These are phyloP conservation scores for Caenorhabditis inopinata DNA, from an alignment of 1,140 invertebrate species.

Conservation along the genomic window DNA sequence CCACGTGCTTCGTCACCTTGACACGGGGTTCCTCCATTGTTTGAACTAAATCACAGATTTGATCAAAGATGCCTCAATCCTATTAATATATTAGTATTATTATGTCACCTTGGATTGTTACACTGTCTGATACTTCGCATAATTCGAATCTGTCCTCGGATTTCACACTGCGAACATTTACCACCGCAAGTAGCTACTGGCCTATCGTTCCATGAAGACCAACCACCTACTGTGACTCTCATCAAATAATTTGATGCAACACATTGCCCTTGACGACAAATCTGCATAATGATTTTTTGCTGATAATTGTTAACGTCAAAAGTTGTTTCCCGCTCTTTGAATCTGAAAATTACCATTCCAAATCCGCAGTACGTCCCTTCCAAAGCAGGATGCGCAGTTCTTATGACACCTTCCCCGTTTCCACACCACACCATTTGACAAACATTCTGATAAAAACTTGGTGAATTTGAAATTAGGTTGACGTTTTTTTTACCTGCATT, in stretches of 20 bases:
- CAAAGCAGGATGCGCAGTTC: constrained; percentile 51
- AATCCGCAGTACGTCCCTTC: constrained; percentile 53
- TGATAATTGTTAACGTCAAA: not conserved
- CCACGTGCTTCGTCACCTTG: constrained; percentile 38
- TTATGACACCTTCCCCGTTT: constrained; percentile 51
- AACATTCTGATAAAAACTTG: constrained; percentile 46
- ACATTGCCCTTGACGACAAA: constrained; percentile 45
- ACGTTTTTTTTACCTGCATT: not conserved
- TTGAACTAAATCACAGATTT: constrained; percentile 35
- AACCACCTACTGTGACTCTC: constrained; percentile 24
- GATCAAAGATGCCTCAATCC: not conserved
- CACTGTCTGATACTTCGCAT: constrained; percentile 44
- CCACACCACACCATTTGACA: constrained; percentile 56
- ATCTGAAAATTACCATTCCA: constrained; percentile 44
- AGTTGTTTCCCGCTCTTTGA: no score
- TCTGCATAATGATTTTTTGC: constrained; percentile 28
- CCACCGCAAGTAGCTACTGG: constrained; percentile 45
- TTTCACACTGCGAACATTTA: constrained; percentile 43
- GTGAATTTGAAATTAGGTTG: not conserved
- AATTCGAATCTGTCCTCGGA: constrained; percentile 47
- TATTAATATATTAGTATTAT: no score
- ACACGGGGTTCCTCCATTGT: constrained; percentile 47
- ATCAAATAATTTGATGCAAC: constrained; percentile 28
- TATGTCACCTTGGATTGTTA: constrained; percentile 45
- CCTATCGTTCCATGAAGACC: constrained; percentile 49